These are phyloP conservation scores for Nycticebus coucang DNA, from an alignment of 2,113 vertebrate species.

Conservation along the genomic window DNA sequence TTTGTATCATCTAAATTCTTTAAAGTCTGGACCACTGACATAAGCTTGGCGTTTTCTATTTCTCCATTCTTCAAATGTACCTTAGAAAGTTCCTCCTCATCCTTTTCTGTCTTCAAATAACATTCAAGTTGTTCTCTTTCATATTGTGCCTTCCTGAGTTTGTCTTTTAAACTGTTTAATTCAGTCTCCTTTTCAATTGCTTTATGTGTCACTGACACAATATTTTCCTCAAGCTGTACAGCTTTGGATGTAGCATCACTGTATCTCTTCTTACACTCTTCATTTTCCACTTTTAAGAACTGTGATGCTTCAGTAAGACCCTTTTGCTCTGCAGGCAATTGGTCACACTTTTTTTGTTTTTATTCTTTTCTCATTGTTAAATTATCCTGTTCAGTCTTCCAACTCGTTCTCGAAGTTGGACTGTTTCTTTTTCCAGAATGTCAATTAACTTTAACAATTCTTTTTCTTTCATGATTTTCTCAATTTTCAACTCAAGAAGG, in stretches of 20 bases:
- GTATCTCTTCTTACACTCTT: conserved; percentile 91
- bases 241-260: conserved; percentile 91
- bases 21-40: conserved; percentile 94
- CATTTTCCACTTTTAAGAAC: conserved; percentile 90
- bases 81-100: conserved; percentile 99
- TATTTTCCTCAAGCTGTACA: conserved; percentile 94
- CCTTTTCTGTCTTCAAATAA: conserved; percentile 96
- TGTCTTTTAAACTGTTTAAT: conserved; percentile 95
- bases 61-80: conserved; percentile 98
- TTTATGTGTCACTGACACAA: conserved; percentile 95
- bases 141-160: conserved; percentile 91
- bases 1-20: conserved; percentile 96
- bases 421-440: too few species aligned
- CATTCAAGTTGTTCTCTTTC: conserved; percentile 95
- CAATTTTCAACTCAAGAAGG: conserved; percentile 82
- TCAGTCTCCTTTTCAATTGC: conserved; percentile 97
- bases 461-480: too few species aligned
- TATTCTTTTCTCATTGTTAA: too few species aligned
- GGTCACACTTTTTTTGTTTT: too few species aligned
- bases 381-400: too few species aligned
- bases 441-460: too few species aligned
- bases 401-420: too few species aligned
- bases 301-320: conserved; percentile 87
- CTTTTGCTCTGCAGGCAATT: conserved; percentile 73
- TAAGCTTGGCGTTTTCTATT: conserved; percentile 96